Evolutionary conservation across 2,113 vertebrate species (phyloP), one percentile per base, ranked within the genome.

Genomic region (Oncorhynchus nerka): DNA sequence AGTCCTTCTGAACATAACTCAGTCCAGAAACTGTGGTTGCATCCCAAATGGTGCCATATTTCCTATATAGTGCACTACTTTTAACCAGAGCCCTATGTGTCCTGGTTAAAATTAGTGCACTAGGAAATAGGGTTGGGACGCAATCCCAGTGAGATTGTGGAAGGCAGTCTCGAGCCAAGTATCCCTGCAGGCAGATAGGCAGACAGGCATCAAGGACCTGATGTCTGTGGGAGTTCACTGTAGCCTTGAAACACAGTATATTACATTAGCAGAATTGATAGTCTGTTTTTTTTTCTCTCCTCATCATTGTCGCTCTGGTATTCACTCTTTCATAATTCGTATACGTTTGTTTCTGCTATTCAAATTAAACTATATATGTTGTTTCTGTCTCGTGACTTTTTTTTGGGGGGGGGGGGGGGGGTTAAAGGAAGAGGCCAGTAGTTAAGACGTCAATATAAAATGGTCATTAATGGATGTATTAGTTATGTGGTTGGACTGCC

Each of bases 381-480:
- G 51, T 19, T 55, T 55, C 51, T 69, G 71, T 76, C 62, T n/a
- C 16, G 20, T 67, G 12, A 32, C 30, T 20, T 28, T 32, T 83
- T 76, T 28, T 28, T 2, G 26, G 1, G 24, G 1, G 26, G 26
- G 26, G 26, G 2, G 67, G 72, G 67, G 74, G 15, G 49, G 49
- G 22, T 69, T 13, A 76, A 69, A 24, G 68, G 55, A 39, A 45
- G 26, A 24, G 11, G 11, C 12, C 15, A 51, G 49, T 77, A 76
- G 73, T 70, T 19, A 12, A 77, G 8, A 30, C 12, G 45, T 49
- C 4, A 7, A 15, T 9, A 28, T 74, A 70, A 71, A 74, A 74
- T 28, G 9, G 57, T 51, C 68, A 77, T 76, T 80, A 84, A 75
- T 79, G 73, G 55, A 85, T 84, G 81, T 86, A 79, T 87, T 84